Percentiles rank a stretch among this genome's conserved stretches.
Evolutionary conservation across 2,888 invertebrate genomes (phyloP).

Genomic region (Polydrusus pterygomalis): DNA sequence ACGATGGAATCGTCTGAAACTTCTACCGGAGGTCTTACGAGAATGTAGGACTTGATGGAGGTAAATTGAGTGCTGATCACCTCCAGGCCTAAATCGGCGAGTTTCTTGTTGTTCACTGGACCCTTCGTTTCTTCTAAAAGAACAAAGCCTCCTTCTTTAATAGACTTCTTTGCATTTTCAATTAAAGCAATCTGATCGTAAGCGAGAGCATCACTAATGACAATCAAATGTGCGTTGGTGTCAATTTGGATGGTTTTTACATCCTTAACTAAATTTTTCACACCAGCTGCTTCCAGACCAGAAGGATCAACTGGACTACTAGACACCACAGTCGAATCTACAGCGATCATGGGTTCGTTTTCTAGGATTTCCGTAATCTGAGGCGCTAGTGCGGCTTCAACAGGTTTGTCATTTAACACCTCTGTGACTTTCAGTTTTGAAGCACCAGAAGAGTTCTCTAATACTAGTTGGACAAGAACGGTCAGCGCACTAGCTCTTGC

Average conservation of each 20-base stretch:
- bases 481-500: constrained; percentile 80
- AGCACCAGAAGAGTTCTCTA: constrained; percentile 84
- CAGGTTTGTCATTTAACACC: constrained; percentile 77
- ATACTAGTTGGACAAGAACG: constrained; percentile 81
- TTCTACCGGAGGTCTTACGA: constrained; percentile 77
- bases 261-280: constrained; percentile 81
- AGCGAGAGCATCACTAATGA: constrained; percentile 79
- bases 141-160: constrained; percentile 82
- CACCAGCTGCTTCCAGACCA: constrained; percentile 76
- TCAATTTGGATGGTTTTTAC: constrained; percentile 76
- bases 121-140: constrained; percentile 82
- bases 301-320: constrained; percentile 74
- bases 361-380: constrained; percentile 78
- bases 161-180: constrained; percentile 76
- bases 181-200: constrained; percentile 75
- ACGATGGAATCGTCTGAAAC: constrained; percentile 72
- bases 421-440: constrained; percentile 85
- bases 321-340: constrained; percentile 70
- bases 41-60: constrained; percentile 78
- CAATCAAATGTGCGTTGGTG: constrained; percentile 80
- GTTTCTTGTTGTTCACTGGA: constrained; percentile 68
- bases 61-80: constrained; percentile 79
- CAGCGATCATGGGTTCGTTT: constrained; percentile 80
- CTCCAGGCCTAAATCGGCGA: constrained; percentile 70
- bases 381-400: constrained; percentile 80